Percentiles rank a stretch among this genome's conserved stretches.
Evolutionary conservation across 2,888 invertebrate genomes (phyloP).

Genomic region (Drosophila leonis): DNA sequence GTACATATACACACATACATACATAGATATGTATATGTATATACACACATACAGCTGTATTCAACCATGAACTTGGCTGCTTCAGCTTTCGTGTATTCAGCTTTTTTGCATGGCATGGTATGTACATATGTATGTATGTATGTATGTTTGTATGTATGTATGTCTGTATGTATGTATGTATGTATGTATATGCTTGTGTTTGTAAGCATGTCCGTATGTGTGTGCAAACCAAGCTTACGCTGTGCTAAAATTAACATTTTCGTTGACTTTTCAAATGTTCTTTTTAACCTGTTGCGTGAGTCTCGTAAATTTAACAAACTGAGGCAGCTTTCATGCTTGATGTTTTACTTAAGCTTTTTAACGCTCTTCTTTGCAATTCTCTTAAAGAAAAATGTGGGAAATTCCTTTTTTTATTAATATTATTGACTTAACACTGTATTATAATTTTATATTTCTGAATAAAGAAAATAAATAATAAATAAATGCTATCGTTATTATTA

Average conservation of each 20-base stretch:
- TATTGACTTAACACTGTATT: neutral
- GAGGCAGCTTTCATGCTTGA: conserved; percentile 2
- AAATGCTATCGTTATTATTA: neutral
- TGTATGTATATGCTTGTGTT: too few species aligned
- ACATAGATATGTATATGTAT: neutral
- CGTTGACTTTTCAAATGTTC: neutral
- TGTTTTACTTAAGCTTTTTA: neutral
- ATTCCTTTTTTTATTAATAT: too few species aligned
- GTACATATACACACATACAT: neutral
- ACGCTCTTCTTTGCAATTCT: neutral
- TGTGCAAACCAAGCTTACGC: conserved; percentile 3
- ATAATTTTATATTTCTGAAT: neutral
- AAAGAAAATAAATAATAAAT: neutral
- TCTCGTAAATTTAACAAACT: neutral
- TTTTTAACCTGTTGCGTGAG: neutral
- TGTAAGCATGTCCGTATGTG: too few species aligned
- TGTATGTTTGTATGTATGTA: neutral
- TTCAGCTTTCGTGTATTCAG: neutral
- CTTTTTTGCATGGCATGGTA: neutral
- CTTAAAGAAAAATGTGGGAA: too few species aligned
- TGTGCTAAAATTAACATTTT: neutral
- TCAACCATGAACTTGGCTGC: neutral
- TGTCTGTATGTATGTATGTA: too few species aligned
- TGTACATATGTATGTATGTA: neutral
- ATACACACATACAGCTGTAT: neutral